Conservation (phyloP, 2,888 invertebrate species). For the Eupelmus urozonus region DNA sequence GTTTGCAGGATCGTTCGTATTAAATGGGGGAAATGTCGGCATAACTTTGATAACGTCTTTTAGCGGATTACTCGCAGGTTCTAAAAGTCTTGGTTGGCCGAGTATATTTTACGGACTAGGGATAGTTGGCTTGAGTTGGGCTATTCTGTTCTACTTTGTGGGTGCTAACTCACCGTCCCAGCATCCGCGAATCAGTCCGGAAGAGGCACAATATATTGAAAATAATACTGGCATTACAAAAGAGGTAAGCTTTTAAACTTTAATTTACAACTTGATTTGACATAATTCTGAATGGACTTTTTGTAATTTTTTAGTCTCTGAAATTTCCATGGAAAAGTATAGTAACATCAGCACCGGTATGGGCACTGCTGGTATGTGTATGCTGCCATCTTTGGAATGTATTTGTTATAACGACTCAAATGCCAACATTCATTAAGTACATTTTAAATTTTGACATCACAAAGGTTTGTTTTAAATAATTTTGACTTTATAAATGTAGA, state of each 20-base stretch:
- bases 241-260: constrained; percentile 65
- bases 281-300: constrained; percentile 51
- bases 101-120: constrained; percentile 88
- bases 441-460: too few relatives aligned
- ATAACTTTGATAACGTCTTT: constrained; percentile 82
- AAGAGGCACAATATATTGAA: constrained; percentile 84
- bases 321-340: constrained; percentile 88
- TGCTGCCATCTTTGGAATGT: too few relatives aligned
- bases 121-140: constrained; percentile 81
- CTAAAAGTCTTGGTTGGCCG: constrained; percentile 84
- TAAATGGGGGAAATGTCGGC: constrained; percentile 83
- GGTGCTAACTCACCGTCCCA: constrained; percentile 83
- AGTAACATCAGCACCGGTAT: constrained; percentile 87
- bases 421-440: too few relatives aligned
- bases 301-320: constrained; percentile 75
- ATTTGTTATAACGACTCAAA: too few relatives aligned
- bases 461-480: too few relatives aligned
- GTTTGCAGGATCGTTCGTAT: constrained; percentile 67
- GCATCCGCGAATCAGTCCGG: constrained; percentile 80
- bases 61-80: constrained; percentile 81
- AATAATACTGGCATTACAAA: constrained; percentile 78
- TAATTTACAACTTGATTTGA: constrained; percentile 55
- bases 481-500: too few relatives aligned
- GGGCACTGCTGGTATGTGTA: constrained; percentile 84
- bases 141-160: constrained; percentile 80